Evolutionary conservation across 2,797 vertebrate genomes (phyloP), one percentile per base, ranked within the genome.

Genomic region (Scolopax bukidnonensis): DNA sequence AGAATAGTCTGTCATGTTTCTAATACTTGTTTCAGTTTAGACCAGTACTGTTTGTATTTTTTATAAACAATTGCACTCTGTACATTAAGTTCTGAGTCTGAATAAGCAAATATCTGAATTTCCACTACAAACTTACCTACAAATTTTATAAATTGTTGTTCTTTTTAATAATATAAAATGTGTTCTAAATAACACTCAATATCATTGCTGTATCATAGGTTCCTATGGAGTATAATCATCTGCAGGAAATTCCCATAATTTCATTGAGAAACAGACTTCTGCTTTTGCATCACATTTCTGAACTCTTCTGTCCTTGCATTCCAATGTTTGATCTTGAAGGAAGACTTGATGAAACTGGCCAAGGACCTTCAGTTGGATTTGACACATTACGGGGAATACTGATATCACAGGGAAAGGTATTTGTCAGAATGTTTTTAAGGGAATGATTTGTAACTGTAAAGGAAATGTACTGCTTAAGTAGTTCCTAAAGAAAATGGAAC

Each of bases 291-390:
- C 99, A 99, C 97, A 99, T 99, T 98, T 99, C 99, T 0, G 99
- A 99, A 97, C 99, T 99, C 82, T 99, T 99, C 97, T 99, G 99
- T 95, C 99, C 99, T 28, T 99, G 99, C 81, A 99, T 99, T 95
- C 99, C 99, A 65, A 99, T 99, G 99, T 99, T 99, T 27, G 99
- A 99, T 97, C 98, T 99, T 78, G 99, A 99, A 97, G 99, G 99
- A 30, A 98, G 98, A 19, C 98, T 99, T 27, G 99, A 99, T 18
- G 99, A 99, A 96, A 98, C 99, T 0, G 98, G 99, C 23, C 99
- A 99, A 5, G 99, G 99, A 32, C 99, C 99, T 12, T 98, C 99
- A 1, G 98, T 99, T 91, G 99, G 99, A 8, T 99, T 99, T 50
- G 99, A 99, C 95, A 99, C 99, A 0, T 98, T 99, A 8, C 98